Conservation (phyloP, 2,888 invertebrate species). For the Zygaena filipendulae region DNA sequence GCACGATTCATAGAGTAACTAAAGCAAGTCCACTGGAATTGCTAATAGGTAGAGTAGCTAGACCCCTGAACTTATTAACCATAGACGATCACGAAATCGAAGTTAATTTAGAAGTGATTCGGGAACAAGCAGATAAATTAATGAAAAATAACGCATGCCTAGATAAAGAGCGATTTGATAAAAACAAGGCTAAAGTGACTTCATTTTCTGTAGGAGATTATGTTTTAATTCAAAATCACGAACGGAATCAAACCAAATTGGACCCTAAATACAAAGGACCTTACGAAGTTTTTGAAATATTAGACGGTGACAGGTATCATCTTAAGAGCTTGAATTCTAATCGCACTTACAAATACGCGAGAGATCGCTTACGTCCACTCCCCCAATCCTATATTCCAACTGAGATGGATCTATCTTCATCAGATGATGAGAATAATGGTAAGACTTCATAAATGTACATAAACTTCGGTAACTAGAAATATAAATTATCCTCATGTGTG, state of each 20-base stretch:
- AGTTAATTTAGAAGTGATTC: conserved; percentile 6
- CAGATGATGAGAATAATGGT: conserved; percentile 7
- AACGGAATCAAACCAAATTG: conserved; percentile 16
- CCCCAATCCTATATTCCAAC: conserved; percentile 10
- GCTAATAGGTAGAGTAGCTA: conserved; percentile 17
- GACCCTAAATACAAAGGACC: conserved; percentile 15
- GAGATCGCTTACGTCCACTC: conserved; percentile 10
- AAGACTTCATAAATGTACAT: too few species aligned
- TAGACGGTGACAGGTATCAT: conserved; percentile 9
- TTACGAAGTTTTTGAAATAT: conserved; percentile 11
- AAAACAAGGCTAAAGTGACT: conserved; percentile 7
- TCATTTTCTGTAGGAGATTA: conserved; percentile 7
- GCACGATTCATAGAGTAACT: conserved; percentile 18
- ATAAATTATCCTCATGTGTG: too few species aligned
- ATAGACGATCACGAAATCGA: conserved; percentile 8
- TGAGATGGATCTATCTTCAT: conserved; percentile 8
- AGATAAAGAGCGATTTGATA: conserved; percentile 6
- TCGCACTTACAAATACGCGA: conserved; percentile 14
- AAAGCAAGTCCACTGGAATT: conserved; percentile 21
- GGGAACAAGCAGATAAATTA: conserved; percentile 11
- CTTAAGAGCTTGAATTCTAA: conserved; percentile 10
- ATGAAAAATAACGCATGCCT: conserved; percentile 10
- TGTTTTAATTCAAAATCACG: conserved; percentile 15
- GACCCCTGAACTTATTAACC: too few species aligned
- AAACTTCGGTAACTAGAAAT: too few species aligned